phyloP scores from a whole-genome alignment of 2,113 vertebrate genomes.

The Pampusana beccarii region DNA sequence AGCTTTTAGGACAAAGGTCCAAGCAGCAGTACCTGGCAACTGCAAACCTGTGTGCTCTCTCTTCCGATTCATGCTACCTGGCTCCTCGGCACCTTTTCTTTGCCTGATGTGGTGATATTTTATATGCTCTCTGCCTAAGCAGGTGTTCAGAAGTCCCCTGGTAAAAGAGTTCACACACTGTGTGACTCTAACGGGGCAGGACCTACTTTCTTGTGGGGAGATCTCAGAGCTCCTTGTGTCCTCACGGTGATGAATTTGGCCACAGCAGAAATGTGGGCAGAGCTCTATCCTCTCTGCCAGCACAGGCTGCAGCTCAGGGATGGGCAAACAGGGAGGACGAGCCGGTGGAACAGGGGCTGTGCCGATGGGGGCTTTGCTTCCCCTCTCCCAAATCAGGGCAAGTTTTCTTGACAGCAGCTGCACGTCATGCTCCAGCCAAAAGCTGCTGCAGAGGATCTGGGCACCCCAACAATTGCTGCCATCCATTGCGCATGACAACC shows the following conservation, averaged over 20 bases:
- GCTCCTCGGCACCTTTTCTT: not conserved
- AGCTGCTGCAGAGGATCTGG: not conserved
- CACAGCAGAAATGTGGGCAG: not conserved
- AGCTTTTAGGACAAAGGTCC: not conserved
- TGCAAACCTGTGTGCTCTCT: fast-evolving
- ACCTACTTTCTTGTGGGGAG: not conserved
- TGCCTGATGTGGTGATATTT: not conserved
- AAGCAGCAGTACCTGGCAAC: not conserved
- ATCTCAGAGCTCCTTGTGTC: not conserved
- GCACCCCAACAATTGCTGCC: not conserved
- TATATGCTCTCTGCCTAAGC: not conserved
- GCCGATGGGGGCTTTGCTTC: not conserved
- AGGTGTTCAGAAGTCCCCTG: not conserved
- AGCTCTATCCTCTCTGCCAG: not conserved
- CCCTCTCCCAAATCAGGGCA: not conserved
- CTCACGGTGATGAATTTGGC: not conserved
- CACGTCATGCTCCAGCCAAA: not conserved
- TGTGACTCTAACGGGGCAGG: fast-evolving
- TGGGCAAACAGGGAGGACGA: not conserved
- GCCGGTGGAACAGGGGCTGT: not conserved
- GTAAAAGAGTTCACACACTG: fast-evolving
- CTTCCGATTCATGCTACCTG: fast-evolving
- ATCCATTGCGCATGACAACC: not conserved
- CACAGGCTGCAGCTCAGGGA: not conserved
- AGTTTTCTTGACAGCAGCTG: not conserved